Percentiles rank a stretch among this genome's conserved stretches.
Evolutionary conservation across 2,888 invertebrate genomes (phyloP).

Genomic region (Sclerodermus sp.): DNA sequence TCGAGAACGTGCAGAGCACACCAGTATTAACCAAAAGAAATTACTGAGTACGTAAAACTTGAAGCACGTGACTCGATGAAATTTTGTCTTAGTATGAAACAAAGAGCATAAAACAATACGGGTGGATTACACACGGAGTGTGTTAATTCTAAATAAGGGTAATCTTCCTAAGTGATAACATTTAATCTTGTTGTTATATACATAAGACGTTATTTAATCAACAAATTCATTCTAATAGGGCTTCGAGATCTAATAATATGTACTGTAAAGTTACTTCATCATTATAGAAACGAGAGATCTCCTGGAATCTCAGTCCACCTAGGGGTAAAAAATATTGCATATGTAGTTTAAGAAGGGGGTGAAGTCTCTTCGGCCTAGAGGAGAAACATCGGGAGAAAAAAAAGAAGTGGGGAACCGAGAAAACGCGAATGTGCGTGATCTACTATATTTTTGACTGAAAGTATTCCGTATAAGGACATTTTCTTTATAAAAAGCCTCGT

Average conservation of each 20-base stretch:
- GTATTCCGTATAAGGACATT: conserved; percentile 38
- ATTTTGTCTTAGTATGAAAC: too few species aligned
- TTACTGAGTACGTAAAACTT: too few species aligned
- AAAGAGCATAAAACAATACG: background rate
- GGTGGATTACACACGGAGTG: conserved; percentile 22
- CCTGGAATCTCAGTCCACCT: background rate
- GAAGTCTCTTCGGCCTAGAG: conserved; percentile 41
- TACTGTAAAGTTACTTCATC: background rate
- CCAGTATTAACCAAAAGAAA: too few species aligned
- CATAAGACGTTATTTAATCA: conserved; percentile 54
- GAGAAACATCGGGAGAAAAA: conserved; percentile 13
- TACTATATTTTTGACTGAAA: conserved; percentile 40
- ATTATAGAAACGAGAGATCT: background rate
- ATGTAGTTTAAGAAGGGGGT: conserved; percentile 5
- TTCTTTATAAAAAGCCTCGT: conserved; percentile 13
- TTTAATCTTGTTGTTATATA: conserved; percentile 58
- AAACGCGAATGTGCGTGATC: conserved; percentile 7
- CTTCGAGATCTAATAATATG: conserved; percentile 14
- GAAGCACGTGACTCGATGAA: too few species aligned
- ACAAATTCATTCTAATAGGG: conserved; percentile 27
- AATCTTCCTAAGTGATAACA: conserved; percentile 54
- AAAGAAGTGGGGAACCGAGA: background rate
- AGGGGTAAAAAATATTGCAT: background rate
- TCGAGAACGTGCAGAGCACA: too few species aligned
- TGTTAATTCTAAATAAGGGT: conserved; percentile 53